phyloP scores from a whole-genome alignment of 2,113 vertebrate genomes.

The Nothobranchius furzeri region DNA sequence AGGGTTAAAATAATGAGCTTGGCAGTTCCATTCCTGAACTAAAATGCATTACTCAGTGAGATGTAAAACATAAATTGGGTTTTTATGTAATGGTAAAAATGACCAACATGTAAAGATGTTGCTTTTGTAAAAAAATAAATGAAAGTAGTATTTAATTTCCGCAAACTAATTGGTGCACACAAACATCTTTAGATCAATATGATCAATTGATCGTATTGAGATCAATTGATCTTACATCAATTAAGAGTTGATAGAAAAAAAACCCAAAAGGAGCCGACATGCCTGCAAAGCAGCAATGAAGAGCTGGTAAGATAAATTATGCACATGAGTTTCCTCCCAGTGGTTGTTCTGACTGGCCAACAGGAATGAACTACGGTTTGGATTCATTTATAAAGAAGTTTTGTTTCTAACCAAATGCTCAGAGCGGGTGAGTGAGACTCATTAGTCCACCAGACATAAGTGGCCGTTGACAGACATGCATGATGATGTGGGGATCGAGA shows the following conservation, averaged over 20 bases:
- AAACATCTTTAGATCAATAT: too few species aligned
- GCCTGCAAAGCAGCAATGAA: constrained; percentile 30
- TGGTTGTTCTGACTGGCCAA: constrained; percentile 43
- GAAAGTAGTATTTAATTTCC: too few species aligned
- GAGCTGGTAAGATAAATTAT: constrained; percentile 52
- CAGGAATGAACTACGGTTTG: constrained; percentile 41
- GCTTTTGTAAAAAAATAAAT: too few species aligned
- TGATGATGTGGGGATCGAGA: constrained; percentile 15
- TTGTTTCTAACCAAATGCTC: constrained; percentile 16
- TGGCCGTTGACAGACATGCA: background rate
- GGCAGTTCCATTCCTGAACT: too few species aligned
- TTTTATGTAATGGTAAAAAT: too few species aligned
- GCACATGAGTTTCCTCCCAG: constrained; percentile 4
- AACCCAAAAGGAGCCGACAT: constrained; percentile 23
- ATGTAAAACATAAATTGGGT: too few species aligned
- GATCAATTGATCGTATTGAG: too few species aligned
- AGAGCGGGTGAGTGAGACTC: background rate
- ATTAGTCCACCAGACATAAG: background rate
- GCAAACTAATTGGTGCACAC: background rate
- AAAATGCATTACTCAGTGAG: too few species aligned
- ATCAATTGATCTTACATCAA: too few species aligned
- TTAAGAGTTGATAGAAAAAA: background rate
- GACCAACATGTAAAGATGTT: too few species aligned
- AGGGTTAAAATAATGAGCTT: too few species aligned
- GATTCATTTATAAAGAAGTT: constrained; percentile 31